Percentiles rank a stretch among this genome's conserved stretches.
Conservation (phyloP, 2,113 vertebrate species). For the Morone chrysops region DNA sequence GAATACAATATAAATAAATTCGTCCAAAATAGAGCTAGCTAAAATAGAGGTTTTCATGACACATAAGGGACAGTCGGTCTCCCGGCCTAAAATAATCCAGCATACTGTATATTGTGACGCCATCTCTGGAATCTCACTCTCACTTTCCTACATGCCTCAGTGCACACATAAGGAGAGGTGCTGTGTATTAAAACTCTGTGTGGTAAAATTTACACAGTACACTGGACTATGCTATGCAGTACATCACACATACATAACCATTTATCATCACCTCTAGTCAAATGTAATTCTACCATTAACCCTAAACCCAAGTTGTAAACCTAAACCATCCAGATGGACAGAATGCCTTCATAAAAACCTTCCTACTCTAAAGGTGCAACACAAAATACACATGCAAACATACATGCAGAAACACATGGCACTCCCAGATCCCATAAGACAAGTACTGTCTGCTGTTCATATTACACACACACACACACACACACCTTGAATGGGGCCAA, state of each 20-base stretch:
- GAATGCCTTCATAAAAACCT: background rate
- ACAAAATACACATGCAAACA: background rate
- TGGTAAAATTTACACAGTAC: background rate
- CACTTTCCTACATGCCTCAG: slow-evolving; percentile 45
- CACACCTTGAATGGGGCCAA: background rate
- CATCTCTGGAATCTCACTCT: slow-evolving; percentile 55
- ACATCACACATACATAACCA: background rate
- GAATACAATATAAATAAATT: background rate
- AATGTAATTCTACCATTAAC: slow-evolving; percentile 3
- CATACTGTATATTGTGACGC: slow-evolving; percentile 47
- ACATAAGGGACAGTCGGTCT: slow-evolving; percentile 40
- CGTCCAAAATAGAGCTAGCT: slow-evolving; percentile 31
- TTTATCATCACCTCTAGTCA: slow-evolving; percentile 16
- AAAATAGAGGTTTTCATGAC: slow-evolving; percentile 48
- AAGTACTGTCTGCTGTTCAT: background rate
- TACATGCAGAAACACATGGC: too few species aligned
- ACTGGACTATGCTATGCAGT: background rate
- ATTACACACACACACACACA: background rate
- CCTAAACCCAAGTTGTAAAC: background rate
- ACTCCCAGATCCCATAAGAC: too few species aligned
- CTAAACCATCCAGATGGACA: background rate
- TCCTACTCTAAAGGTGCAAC: background rate
- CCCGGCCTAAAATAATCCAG: slow-evolving; percentile 61
- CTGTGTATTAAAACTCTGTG: slow-evolving; percentile 6
- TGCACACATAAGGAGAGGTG: slow-evolving; percentile 21